phyloP scores from a whole-genome alignment of 2,797 vertebrate genomes.

The Spinus olivaceus region DNA sequence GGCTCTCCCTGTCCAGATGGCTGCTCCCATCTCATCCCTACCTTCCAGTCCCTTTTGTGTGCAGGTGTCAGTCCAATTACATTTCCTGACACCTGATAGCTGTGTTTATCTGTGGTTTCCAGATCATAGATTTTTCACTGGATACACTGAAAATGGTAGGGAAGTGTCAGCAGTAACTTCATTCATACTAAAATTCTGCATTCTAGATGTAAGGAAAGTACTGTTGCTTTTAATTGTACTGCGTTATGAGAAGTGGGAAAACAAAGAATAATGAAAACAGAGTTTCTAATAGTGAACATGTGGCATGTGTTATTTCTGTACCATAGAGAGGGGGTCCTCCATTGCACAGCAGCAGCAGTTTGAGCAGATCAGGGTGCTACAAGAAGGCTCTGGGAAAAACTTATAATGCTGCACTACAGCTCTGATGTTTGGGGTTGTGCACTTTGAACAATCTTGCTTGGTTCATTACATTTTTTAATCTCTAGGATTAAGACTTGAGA shows the following conservation, averaged over 20 bases:
- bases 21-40: background rate
- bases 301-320: background rate
- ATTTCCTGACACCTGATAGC: background rate
- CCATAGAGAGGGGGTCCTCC: background rate
- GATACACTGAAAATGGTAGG: background rate
- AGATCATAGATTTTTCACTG: background rate
- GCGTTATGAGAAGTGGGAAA: background rate
- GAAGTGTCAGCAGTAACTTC: background rate
- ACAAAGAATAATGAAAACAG: background rate
- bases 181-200: background rate
- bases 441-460: background rate
- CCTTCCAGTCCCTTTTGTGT: background rate
- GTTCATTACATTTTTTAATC: background rate
- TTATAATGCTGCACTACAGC: background rate
- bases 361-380: background rate
- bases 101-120: background rate
- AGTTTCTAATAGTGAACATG: background rate
- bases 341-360: background rate
- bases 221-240: background rate
- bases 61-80: background rate
- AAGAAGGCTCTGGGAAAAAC: background rate
- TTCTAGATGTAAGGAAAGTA: background rate
- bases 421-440: background rate
- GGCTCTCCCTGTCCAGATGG: background rate
- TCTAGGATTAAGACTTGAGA: background rate